phyloP scores from a whole-genome alignment of 2,113 vertebrate species.

The Acanthisitta chloris region DNA sequence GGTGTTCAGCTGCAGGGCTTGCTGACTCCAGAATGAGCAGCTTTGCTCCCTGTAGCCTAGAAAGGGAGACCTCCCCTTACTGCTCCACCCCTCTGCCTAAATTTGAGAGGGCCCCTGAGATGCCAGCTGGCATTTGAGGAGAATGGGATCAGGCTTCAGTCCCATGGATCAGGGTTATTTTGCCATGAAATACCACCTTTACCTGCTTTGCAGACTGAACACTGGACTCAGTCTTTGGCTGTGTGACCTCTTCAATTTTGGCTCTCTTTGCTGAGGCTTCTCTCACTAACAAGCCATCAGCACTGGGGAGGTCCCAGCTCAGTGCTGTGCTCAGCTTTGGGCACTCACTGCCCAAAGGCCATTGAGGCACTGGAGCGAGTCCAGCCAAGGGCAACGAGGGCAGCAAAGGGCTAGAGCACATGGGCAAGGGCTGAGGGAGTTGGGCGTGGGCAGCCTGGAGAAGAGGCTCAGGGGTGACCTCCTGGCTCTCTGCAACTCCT shows the following conservation, averaged over 20 bases:
- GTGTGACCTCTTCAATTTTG: background rate
- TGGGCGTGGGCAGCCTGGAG: too few species aligned
- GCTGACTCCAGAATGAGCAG: background rate
- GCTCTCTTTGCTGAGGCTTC: background rate
- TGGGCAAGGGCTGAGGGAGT: too few species aligned
- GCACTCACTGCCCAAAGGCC: too few species aligned
- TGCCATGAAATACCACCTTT: background rate
- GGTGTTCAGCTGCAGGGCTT: background rate
- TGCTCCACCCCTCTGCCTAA: background rate
- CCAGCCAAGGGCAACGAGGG: too few species aligned
- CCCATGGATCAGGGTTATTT: background rate
- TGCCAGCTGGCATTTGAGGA: background rate
- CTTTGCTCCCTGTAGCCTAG: background rate
- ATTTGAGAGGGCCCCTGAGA: background rate
- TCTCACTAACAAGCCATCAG: background rate
- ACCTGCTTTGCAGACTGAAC: background rate
- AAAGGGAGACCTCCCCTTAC: background rate
- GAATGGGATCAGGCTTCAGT: background rate
- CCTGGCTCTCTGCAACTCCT: too few species aligned
- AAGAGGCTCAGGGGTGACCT: too few species aligned
- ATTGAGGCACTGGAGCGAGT: too few species aligned
- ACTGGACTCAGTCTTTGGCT: background rate
- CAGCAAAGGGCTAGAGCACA: too few species aligned
- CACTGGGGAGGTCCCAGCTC: too few species aligned
- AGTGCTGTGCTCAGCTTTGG: too few species aligned